Base-by-base conservation (phyloP, 2,888 invertebrate species). In the Melinopterus prodromus region DNA sequence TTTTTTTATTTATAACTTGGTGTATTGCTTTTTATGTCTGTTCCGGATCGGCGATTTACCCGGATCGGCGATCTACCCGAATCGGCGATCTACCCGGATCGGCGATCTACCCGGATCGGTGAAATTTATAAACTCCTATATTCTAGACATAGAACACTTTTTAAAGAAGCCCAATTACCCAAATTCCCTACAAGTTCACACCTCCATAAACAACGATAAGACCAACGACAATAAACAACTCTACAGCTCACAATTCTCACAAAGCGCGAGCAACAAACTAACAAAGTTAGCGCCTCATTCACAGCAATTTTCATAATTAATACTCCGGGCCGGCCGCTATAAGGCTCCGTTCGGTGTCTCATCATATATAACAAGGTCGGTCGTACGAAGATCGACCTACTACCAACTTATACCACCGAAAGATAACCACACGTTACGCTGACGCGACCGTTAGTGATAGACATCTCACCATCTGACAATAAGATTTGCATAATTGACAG, bases 401-500 rank as follows among this genome's bases (percentile, higher is more conserved):
- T 26, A 26, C 26, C 26, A 26, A 26, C 26, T 26, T n/a, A 3
- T 26, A 26, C 26, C 9, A 53, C 53, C 53, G 5, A 53, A 12
- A 53, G 53, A 53, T 53, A 53, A 53, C 53, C 53, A 53, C 5
- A 53, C 53, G 53, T 53, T 53, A 53, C 53, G 53, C 9, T 9
- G 53, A 4, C 53, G 53, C 53, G 53, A 12, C 53, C 7, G 53
- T 53, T 9, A 53, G 74, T 74, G 74, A 74, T 74, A 74, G 74
- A 74, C 74, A 74, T 74, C 74, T 74, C 36, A 35, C 36, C 74
- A n/a, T 74, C 35, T n/a, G 37, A 74, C 74, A 74, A 74, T 74
- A 74, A 74, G 37, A 74, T 74, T 74, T 74, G 74, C 74, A 74
- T 74, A 74, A 74, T 74, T 74, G 74, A 74, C 74, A 37, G 74